phyloP scores from a whole-genome alignment of 2,113 vertebrate species.

The Capreolus pygargus region DNA sequence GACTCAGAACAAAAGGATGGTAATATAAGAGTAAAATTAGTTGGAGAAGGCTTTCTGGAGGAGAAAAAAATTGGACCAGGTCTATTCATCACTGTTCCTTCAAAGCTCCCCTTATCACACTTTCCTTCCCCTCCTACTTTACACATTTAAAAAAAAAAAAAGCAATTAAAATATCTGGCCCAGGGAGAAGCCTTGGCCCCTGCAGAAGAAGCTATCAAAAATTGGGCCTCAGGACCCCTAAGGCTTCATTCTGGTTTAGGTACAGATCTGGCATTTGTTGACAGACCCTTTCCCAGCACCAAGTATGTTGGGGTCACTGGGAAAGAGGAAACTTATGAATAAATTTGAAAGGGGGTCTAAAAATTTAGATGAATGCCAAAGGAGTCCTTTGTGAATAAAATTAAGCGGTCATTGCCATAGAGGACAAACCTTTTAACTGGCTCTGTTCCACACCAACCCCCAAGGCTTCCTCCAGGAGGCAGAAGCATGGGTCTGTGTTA shows the following conservation, averaged over 20 bases:
- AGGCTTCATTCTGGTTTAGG: conserved; percentile 62
- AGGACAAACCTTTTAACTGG: conserved; percentile 42
- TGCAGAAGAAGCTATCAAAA: background rate
- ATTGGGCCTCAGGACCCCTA: conserved; percentile 64
- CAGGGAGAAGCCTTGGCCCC: background rate
- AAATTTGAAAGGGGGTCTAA: conserved; percentile 73
- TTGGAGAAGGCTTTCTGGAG: background rate
- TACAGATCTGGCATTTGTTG: conserved; percentile 62
- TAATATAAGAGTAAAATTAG: background rate
- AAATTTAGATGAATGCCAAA: conserved; percentile 69
- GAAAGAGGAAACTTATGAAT: conserved; percentile 76
- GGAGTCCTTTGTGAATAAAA: conserved; percentile 72
- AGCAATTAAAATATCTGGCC: conserved; percentile 57
- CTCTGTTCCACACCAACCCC: conserved; percentile 43
- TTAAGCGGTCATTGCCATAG: conserved; percentile 53
- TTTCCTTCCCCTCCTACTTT: background rate
- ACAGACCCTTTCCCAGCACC: conserved; percentile 65
- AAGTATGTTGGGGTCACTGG: conserved; percentile 76
- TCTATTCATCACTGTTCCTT: background rate
- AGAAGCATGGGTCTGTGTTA: conserved; percentile 55
- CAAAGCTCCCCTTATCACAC: conserved; percentile 37
- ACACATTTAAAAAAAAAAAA: background rate
- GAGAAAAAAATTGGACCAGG: background rate
- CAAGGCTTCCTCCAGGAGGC: conserved; percentile 59
- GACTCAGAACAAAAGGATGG: background rate